phyloP scores from a whole-genome alignment of 2,888 invertebrate species.

The Cantharis nigra region DNA sequence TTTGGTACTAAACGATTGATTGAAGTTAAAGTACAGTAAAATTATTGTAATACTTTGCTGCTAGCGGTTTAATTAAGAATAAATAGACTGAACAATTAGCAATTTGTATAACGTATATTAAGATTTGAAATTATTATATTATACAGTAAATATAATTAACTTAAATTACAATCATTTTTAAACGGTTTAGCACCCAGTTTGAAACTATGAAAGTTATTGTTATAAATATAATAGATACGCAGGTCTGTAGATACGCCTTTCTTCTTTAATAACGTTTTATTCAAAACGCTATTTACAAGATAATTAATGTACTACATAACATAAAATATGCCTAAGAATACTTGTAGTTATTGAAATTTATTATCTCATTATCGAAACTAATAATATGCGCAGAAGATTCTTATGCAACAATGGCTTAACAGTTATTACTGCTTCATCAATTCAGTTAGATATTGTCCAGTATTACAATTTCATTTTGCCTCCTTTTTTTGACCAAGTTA shows the following conservation, averaged over 20 bases:
- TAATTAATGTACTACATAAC: background rate
- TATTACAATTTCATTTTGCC: background rate
- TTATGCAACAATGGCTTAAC: background rate
- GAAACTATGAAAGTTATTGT: background rate
- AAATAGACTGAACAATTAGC: background rate
- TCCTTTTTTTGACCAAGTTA: too few species aligned
- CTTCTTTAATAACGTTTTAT: background rate
- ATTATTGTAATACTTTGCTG: background rate
- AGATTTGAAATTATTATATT: background rate
- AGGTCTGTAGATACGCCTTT: background rate
- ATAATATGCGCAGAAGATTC: background rate
- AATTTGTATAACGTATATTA: background rate
- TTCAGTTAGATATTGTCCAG: background rate
- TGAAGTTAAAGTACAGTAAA: background rate
- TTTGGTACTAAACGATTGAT: background rate
- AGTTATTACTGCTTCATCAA: background rate
- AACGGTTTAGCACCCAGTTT: background rate
- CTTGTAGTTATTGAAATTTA: background rate
- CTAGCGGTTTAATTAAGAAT: background rate
- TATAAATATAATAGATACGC: background rate
- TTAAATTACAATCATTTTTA: background rate
- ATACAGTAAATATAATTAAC: background rate
- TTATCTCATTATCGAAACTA: background rate
- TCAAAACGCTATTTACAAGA: background rate
- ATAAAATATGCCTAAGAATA: background rate